These are phyloP conservation scores for Macrosoma leucophasiata DNA, from an alignment of 2,888 invertebrate genomes.

Conservation along the genomic window DNA sequence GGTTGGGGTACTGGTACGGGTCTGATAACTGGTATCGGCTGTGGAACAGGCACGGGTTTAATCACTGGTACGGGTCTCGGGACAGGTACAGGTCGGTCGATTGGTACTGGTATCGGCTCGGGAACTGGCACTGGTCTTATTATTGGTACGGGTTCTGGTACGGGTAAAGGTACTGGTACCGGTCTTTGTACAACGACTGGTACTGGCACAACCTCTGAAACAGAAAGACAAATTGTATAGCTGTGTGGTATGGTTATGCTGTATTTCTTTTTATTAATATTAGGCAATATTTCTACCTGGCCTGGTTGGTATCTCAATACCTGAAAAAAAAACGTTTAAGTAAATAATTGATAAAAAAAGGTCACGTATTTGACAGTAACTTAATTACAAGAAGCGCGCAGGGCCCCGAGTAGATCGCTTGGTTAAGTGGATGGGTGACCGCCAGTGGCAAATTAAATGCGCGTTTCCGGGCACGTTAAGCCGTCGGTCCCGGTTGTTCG, in stretches of 20 bases:
- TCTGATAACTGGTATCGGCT: slow-evolving; percentile 43
- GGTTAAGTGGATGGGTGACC: too few relatives aligned
- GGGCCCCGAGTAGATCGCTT: too few relatives aligned
- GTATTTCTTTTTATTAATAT: not conserved
- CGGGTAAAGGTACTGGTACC: not conserved
- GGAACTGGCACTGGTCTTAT: not conserved
- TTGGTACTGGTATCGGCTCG: not conserved
- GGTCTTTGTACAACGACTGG: not conserved
- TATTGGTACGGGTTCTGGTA: not conserved
- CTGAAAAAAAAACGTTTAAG: slow-evolving; percentile 25
- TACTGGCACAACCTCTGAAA: not conserved
- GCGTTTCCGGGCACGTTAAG: too few relatives aligned
- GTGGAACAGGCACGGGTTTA: slow-evolving; percentile 26
- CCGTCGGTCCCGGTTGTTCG: too few relatives aligned
- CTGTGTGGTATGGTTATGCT: not conserved
- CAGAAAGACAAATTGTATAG: too few relatives aligned
- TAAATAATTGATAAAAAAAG: too few relatives aligned
- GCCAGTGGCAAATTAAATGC: too few relatives aligned
- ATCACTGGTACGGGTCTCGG: not conserved
- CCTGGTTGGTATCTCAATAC: slow-evolving; percentile 27
- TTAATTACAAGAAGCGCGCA: too few relatives aligned
- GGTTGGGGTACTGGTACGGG: slow-evolving; percentile 43
- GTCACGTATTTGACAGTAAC: too few relatives aligned
- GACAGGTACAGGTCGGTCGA: not conserved
- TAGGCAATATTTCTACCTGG: slow-evolving; percentile 22